phyloP scores from a whole-genome alignment of 2,113 vertebrate genomes.

The Megaceryle torquata region DNA sequence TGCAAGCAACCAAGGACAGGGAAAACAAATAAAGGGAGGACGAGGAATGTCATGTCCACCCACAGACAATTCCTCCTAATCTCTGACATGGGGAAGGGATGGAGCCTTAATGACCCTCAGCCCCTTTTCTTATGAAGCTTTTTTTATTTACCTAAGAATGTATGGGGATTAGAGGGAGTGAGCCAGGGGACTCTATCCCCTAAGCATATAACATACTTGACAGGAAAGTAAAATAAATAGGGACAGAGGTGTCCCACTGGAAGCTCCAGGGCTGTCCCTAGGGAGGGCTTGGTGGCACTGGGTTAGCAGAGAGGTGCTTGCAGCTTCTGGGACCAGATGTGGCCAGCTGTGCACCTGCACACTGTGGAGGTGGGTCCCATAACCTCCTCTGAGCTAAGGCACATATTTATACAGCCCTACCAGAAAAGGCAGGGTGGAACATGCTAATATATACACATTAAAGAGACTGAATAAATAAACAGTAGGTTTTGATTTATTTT shows the following conservation, averaged over 20 bases:
- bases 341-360: not conserved
- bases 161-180: not conserved
- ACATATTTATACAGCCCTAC: slow-evolving; percentile 5
- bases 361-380: not conserved
- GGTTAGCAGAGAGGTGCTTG: not conserved
- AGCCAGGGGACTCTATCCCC: not conserved
- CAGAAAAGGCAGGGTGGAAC: slow-evolving; percentile 40
- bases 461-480: slow-evolving; percentile 42
- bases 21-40: not conserved
- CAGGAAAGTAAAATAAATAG: not conserved
- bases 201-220: not conserved
- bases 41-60: not conserved
- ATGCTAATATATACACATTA: not conserved
- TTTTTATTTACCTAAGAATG: not conserved
- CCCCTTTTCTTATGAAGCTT: not conserved
- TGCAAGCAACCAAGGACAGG: not conserved
- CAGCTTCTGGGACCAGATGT: not conserved
- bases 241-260: not conserved
- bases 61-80: not conserved
- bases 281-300: not conserved
- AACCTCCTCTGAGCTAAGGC: not conserved
- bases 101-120: not conserved
- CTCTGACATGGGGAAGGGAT: not conserved
- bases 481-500: slow-evolving; percentile 49
- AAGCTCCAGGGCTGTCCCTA: not conserved